phyloP scores from a whole-genome alignment of 2,888 invertebrate genomes.

The Noctua pronuba region DNA sequence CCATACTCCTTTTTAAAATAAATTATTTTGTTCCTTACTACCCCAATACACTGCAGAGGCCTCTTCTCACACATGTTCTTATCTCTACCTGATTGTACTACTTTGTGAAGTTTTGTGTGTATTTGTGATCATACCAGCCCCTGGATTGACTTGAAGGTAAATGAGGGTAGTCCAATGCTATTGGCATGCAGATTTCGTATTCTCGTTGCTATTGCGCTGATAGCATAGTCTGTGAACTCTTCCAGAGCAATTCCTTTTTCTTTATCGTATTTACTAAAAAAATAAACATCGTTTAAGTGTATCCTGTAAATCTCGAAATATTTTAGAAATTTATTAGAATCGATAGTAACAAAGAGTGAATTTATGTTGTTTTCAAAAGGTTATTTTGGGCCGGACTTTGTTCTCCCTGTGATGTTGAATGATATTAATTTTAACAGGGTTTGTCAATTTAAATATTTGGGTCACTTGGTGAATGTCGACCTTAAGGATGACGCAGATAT shows the following conservation, averaged over 20 bases:
- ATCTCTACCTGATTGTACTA: neutral
- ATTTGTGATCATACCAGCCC: slow-evolving; percentile 68
- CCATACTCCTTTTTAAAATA: neutral
- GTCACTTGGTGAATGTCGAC: too few relatives aligned
- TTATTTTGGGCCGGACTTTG: too few relatives aligned
- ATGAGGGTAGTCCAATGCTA: slow-evolving; percentile 67
- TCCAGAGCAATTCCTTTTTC: slow-evolving; percentile 74
- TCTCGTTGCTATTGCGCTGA: slow-evolving; percentile 68
- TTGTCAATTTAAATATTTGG: too few relatives aligned
- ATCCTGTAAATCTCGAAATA: neutral
- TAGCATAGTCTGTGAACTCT: slow-evolving; percentile 72
- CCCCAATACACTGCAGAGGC: neutral
- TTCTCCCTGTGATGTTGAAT: too few relatives aligned
- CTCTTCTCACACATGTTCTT: neutral
- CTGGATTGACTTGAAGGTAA: slow-evolving; percentile 63
- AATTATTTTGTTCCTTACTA: neutral
- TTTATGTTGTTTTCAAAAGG: too few relatives aligned
- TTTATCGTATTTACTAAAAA: slow-evolving; percentile 78
- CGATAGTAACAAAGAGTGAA: too few relatives aligned
- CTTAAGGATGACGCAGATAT: too few relatives aligned
- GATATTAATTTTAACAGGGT: too few relatives aligned
- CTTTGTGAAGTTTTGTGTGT: neutral
- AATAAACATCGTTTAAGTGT: slow-evolving; percentile 12
- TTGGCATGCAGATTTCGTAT: slow-evolving; percentile 65
- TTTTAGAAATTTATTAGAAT: neutral